A percentile compares a stretch with the other conserved stretches of the same genome.
phyloP scores from a whole-genome alignment of 2,888 invertebrate species.

The Drosophila conformis region DNA sequence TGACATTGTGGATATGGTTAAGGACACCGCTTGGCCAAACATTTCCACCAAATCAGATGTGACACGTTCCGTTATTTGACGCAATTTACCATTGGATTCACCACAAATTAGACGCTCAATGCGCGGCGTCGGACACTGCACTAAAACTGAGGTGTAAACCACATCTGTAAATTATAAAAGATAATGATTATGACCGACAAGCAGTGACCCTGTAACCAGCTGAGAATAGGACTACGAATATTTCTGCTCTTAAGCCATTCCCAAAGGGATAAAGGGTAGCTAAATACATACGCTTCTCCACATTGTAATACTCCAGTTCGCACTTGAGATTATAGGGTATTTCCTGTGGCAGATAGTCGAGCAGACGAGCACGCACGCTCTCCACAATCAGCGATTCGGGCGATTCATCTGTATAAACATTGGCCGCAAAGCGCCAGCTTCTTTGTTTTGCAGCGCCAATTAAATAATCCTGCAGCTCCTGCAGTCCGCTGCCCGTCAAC shows the following conservation, averaged over 20 bases:
- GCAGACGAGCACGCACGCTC: constrained; percentile 92
- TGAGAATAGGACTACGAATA: background rate
- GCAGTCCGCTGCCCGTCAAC: constrained; percentile 90
- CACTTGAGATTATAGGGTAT: constrained; percentile 92
- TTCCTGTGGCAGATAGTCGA: constrained; percentile 93
- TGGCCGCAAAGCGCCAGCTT: constrained; percentile 89
- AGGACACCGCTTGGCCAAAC: constrained; percentile 87
- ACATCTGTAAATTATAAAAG: constrained; percentile 83
- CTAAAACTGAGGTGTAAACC: constrained; percentile 87
- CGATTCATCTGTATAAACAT: constrained; percentile 90
- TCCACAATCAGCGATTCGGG: constrained; percentile 89
- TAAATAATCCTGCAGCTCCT: constrained; percentile 87
- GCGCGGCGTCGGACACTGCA: constrained; percentile 88
- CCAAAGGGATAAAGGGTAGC: background rate
- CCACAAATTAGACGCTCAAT: constrained; percentile 89
- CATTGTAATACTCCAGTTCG: constrained; percentile 89
- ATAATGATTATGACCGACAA: background rate
- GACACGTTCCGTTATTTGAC: constrained; percentile 88
- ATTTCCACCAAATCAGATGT: constrained; percentile 88
- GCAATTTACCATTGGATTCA: constrained; percentile 88
- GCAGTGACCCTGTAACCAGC: too few species aligned
- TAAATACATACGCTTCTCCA: constrained; percentile 85
- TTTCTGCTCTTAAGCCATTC: background rate
- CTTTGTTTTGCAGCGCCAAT: constrained; percentile 87
- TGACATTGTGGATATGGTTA: constrained; percentile 82